Evolutionary conservation across 35 echinoderm and acorn worm species (phyloP), one percentile per base, ranked within the genome.

Genomic region (Amphiura filiformis): DNA sequence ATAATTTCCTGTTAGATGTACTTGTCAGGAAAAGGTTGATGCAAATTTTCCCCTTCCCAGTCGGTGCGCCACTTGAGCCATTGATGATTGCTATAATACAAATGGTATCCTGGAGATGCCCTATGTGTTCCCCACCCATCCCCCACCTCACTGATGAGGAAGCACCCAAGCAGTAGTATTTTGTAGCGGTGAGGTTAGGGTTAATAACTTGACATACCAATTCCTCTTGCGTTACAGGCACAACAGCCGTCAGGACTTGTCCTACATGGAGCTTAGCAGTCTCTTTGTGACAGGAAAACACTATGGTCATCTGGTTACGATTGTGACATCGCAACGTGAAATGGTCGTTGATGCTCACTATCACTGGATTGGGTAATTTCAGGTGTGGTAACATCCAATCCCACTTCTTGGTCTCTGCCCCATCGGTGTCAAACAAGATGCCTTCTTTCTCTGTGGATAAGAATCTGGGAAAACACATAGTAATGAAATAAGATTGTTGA

Each of bases 221-320:
- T 38, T 99, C 89, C 64, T 99, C 96, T 37, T 94, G 93, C 28
- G 93, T 90, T 13, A 91, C 83, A 47, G 96, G 96, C 30, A 92
- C 96, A 11, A 83, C 65, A 34, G 90, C 90, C 56, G 86, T 86
- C 64, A 94, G 78, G 36, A 82, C 87, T 34, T 90, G 87, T 61
- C 96, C 96, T 18, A 99, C 87, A 39, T 94, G 87, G 32, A 99
- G 37, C 56, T 93, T 94, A 30, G 93, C 34, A 0, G 90, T 81
- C 84, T 99, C 96, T 38, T 95, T 99, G 35, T 93, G 87, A 61
- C 90, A 92, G 3, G 80, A 44, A 38, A 95, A 92, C 0, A 84
- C 83, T 13, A 99, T 23, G 0, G 90, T 86, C 87, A 99, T 94
- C 76, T 90, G 91, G 32, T 91, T 91, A 15, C 87, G 61, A 35